Evolutionary conservation across 2,888 invertebrate genomes (phyloP).

Genomic region (Parnassius mnemosyne): DNA sequence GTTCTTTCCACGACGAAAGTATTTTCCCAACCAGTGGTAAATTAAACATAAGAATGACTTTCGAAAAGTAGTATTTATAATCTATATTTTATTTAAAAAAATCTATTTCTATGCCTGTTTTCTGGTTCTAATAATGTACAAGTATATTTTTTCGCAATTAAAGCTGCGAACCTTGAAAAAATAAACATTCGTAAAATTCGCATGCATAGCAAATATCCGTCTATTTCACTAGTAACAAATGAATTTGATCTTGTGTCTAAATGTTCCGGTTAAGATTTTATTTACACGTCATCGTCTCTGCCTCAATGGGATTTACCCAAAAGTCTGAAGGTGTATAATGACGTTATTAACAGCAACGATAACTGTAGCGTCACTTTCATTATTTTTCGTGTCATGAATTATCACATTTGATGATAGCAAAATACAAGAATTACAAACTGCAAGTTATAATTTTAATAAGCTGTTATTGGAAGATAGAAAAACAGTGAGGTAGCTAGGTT

Average conservation of each 20-base stretch:
- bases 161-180: neutral
- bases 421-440: neutral
- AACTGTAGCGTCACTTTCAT: slow-evolving; percentile 6
- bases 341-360: slow-evolving; percentile 6
- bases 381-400: neutral
- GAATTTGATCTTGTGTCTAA: neutral
- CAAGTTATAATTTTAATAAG: no score
- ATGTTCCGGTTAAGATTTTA: slow-evolving; percentile 1
- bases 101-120: no score
- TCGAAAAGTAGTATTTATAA: no score
- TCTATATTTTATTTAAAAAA: no score
- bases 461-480: no score
- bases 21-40: no score
- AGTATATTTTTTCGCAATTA: no score
- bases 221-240: neutral
- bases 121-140: no score
- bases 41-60: no score
- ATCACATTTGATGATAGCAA: neutral
- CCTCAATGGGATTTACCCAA: slow-evolving; percentile 18
- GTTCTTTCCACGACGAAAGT: no score
- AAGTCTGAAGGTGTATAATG: slow-evolving; percentile 13
- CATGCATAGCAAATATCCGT: slow-evolving; percentile 7
- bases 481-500: no score
- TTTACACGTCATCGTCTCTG: slow-evolving; percentile 20
- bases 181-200: neutral